Conservation (phyloP, 92 coral and sea anemone species). For the Epizoanthus illoricatus region DNA sequence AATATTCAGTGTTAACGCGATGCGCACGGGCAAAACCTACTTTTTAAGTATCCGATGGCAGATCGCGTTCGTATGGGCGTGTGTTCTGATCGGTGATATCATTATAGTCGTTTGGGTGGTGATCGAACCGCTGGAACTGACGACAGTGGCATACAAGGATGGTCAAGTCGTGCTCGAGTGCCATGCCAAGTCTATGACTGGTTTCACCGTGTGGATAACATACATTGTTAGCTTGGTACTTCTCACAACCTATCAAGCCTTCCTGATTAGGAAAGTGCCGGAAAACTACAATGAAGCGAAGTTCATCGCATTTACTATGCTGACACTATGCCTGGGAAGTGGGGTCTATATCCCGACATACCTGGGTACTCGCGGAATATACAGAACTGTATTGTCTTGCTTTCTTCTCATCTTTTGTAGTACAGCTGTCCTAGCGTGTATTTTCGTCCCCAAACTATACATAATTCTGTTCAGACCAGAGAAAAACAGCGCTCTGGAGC, state of each 20-base stretch:
- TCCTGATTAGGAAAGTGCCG: conserved; percentile 83
- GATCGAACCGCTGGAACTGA: conserved; percentile 49
- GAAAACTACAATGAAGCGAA: conserved; percentile 92
- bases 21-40: conserved; percentile 69
- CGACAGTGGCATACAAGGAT: conserved; percentile 45
- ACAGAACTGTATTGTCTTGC: conserved; percentile 55
- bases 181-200: conserved; percentile 41
- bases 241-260: conserved; percentile 88
- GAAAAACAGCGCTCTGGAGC: conserved; percentile 45
- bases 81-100: conserved; percentile 50
- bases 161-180: conserved; percentile 61
- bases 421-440: conserved; percentile 45
- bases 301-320: conserved; percentile 89
- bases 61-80: conserved; percentile 50
- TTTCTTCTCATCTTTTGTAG: conserved; percentile 63
- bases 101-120: conserved; percentile 52
- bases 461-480: conserved; percentile 63
- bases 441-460: conserved; percentile 70
- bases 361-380: conserved; percentile 60
- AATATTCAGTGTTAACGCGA: conserved; percentile 74
- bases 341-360: conserved; percentile 69
- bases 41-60: conserved; percentile 73
- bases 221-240: conserved; percentile 71
- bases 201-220: conserved; percentile 66
- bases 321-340: conserved; percentile 66